Percentiles rank a stretch among this genome's conserved stretches.
These are phyloP conservation scores for Fregetta grallaria DNA, from an alignment of 2,113 vertebrate species.

Conservation along the genomic window DNA sequence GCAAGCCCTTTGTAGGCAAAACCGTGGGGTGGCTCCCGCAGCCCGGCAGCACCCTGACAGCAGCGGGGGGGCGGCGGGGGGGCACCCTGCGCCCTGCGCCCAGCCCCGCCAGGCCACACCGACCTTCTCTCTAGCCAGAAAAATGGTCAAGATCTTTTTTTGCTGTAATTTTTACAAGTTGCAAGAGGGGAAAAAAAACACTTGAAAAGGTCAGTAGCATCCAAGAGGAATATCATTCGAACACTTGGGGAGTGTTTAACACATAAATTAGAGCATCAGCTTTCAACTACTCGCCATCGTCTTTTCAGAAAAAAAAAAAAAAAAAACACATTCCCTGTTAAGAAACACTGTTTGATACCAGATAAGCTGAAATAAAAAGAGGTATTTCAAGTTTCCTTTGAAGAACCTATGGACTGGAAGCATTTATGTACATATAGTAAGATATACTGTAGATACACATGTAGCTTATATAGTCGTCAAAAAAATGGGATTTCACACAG, in stretches of 20 bases:
- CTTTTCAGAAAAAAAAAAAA: background rate
- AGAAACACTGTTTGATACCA: background rate
- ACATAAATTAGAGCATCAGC: background rate
- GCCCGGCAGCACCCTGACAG: background rate
- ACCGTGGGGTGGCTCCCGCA: accelerated
- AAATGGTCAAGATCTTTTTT: background rate
- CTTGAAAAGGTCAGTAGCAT: background rate
- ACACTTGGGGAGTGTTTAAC: background rate
- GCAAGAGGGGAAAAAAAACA: background rate
- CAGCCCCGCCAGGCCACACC: too few species aligned
- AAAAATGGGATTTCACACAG: background rate
- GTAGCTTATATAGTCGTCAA: background rate
- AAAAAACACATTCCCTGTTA: background rate
- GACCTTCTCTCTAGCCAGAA: background rate
- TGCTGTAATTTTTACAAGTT: background rate
- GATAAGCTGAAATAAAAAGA: background rate
- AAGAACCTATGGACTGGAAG: background rate
- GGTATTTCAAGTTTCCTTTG: background rate
- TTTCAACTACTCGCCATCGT: background rate
- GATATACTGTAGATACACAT: accelerated
- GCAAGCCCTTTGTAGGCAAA: background rate
- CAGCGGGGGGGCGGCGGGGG: too few species aligned
- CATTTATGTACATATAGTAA: accelerated
- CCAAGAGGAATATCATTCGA: background rate
- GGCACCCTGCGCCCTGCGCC: too few species aligned